Evolutionary conservation across 2,888 invertebrate species (phyloP).

Genomic region (Dolichopus griseipennis): DNA sequence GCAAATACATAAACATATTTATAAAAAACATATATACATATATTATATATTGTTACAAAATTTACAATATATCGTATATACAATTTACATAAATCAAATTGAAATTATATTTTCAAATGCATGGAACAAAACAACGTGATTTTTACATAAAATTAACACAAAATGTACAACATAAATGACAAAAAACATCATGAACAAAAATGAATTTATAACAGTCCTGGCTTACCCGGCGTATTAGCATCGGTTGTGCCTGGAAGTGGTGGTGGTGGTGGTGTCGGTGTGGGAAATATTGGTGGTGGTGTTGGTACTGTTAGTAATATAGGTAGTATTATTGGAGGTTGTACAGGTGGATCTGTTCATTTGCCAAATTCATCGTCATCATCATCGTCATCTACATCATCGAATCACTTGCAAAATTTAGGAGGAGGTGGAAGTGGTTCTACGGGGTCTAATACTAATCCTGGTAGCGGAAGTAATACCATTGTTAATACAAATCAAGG

Average conservation of each 20-base stretch:
- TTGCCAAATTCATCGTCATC: constrained; percentile 37
- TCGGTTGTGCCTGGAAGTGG: constrained; percentile 37
- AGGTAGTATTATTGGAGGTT: constrained; percentile 40
- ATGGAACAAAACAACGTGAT: too few species aligned
- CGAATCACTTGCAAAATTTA: constrained; percentile 35
- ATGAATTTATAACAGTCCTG: constrained; percentile 22
- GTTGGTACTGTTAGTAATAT: constrained; percentile 17
- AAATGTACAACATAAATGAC: too few species aligned
- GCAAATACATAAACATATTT: too few species aligned
- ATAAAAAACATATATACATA: constrained; percentile 8
- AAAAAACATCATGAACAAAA: constrained; percentile 1
- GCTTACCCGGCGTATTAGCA: constrained; percentile 30
- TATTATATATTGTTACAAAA: not conserved
- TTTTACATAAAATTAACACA: too few species aligned
- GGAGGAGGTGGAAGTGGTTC: constrained; percentile 18
- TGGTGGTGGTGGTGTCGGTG: constrained; percentile 44
- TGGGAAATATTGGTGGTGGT: constrained; percentile 50
- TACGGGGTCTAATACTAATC: constrained; percentile 17
- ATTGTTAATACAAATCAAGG: constrained; percentile 39
- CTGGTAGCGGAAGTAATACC: constrained; percentile 19
- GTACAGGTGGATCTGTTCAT: constrained; percentile 35
- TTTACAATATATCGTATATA: too few species aligned
- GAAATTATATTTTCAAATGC: too few species aligned
- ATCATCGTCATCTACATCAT: constrained; percentile 38
- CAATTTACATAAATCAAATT: too few species aligned